Conservation (phyloP, 2,113 vertebrate genomes). For the Myxocyprinus asiaticus region DNA sequence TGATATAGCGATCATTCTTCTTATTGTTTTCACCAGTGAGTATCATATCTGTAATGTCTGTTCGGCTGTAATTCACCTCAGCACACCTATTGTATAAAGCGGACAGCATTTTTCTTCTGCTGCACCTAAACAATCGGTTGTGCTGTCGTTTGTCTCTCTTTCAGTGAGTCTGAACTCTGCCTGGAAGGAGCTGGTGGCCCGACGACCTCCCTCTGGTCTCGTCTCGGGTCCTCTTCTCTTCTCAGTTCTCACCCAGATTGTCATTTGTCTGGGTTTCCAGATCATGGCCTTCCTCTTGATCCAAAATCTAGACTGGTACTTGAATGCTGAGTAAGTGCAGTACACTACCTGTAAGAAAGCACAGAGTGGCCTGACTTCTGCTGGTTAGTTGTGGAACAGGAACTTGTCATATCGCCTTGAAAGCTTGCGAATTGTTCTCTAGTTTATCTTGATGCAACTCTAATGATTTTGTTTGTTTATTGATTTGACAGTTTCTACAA, state of each 20-base stretch:
- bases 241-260: constrained; percentile 92
- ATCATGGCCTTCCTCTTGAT: constrained; percentile 87
- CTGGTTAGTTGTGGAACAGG: too few relatives aligned
- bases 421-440: too few relatives aligned
- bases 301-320: constrained; percentile 85
- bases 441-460: too few relatives aligned
- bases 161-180: constrained; percentile 97
- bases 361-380: too few relatives aligned
- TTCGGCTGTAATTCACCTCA: too few relatives aligned
- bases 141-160: neutral
- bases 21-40: constrained; percentile 98
- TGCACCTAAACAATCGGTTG: too few relatives aligned
- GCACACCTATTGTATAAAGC: neutral
- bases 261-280: constrained; percentile 92
- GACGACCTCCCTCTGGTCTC: constrained; percentile 89
- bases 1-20: constrained; percentile 93
- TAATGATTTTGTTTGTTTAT: neutral
- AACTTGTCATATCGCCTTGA: too few relatives aligned
- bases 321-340: constrained; percentile 82
- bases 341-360: too few relatives aligned
- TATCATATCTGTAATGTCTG: constrained; percentile 54
- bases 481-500: constrained; percentile 79
- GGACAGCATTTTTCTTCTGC: too few relatives aligned
- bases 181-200: constrained; percentile 91
- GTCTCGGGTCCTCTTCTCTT: constrained; percentile 91